These are phyloP conservation scores for Menidia beryllina DNA, from an alignment of 2,113 vertebrate species.

Conservation along the genomic window DNA sequence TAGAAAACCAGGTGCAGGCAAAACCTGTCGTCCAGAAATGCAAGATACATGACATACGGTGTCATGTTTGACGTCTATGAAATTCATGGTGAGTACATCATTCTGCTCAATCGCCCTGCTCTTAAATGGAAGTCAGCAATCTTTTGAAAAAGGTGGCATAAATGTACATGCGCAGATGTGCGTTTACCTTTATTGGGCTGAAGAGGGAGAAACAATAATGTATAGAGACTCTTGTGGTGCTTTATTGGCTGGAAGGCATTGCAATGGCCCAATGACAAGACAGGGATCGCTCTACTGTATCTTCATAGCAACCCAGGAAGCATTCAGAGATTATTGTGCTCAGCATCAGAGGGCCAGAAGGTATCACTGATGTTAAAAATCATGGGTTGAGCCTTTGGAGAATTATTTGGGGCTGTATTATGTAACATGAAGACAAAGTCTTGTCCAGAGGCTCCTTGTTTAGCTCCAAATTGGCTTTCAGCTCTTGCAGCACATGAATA, in stretches of 20 bases:
- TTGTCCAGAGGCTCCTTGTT: constrained; percentile 8
- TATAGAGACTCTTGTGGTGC: constrained; percentile 26
- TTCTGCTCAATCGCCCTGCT: too few species aligned
- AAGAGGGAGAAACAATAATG: constrained; percentile 14
- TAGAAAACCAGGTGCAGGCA: background rate
- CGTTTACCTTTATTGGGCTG: constrained; percentile 20
- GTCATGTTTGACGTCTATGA: background rate
- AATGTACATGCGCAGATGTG: constrained; percentile 2
- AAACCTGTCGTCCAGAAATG: background rate
- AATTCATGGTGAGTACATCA: background rate
- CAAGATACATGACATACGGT: background rate
- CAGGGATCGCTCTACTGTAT: constrained; percentile 42
- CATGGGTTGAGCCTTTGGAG: background rate
- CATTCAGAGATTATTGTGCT: constrained; percentile 27
- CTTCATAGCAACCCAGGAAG: constrained; percentile 74
- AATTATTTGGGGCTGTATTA: background rate
- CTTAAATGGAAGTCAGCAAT: background rate
- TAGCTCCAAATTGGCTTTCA: constrained; percentile 32
- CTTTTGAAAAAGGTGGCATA: background rate
- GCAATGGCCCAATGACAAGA: constrained; percentile 55
- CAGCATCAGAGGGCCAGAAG: constrained; percentile 18
- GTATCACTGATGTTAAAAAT: constrained; percentile 26
- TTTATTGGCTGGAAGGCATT: constrained; percentile 63
- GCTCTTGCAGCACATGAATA: constrained; percentile 5
- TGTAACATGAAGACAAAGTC: constrained; percentile 9